Evolutionary conservation across 2,888 invertebrate genomes (phyloP), one percentile per base, ranked within the genome.

Genomic region (Digitonthophagus gazella): DNA sequence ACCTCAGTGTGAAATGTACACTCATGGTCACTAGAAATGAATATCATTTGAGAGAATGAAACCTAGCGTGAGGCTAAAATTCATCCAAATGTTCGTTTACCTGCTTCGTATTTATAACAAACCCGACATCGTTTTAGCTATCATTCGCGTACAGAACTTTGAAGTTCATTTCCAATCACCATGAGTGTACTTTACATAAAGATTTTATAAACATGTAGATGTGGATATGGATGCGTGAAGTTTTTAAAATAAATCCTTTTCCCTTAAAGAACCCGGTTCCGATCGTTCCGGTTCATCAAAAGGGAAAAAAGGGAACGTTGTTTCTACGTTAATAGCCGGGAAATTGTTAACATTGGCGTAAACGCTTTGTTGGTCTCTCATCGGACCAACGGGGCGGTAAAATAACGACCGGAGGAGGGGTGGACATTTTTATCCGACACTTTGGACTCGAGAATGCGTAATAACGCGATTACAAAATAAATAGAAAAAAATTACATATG

Each of bases 391-490:
- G 65, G 58, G 55, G 58, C 64, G 58, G 57, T 64, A 18, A 66
- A 69, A 63, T 56, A 64, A 44, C 16, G 58, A 58, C 20, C 20
- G 55, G 66, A 64, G 61, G 58, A 57, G 64, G 67, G 69, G 69
- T 71, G 69, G 70, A 71, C 70, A 65, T 76, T 73, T 73, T 76
- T 76, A 74, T 74, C 74, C 71, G 66, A 73, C 76, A 76, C 75
- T 74, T 74, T 71, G 72, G 72, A 75, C 74, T 74, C 75, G 76
- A 75, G 76, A 75, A 75, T 69, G 76, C 76, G 76, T 76, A 73
- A 16, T 75, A 75, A 76, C 75, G 72, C 76, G 76, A 76, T 76
- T 75, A 76, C 71, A 73, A 74, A 71, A 74, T 71, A 67, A 6
- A 61, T 66, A 68, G 68, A 67, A 67, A 66, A 61, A 71, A 72